Base-by-base conservation (phyloP, 2,888 invertebrate genomes). In the Glaucopsyche alexis region DNA sequence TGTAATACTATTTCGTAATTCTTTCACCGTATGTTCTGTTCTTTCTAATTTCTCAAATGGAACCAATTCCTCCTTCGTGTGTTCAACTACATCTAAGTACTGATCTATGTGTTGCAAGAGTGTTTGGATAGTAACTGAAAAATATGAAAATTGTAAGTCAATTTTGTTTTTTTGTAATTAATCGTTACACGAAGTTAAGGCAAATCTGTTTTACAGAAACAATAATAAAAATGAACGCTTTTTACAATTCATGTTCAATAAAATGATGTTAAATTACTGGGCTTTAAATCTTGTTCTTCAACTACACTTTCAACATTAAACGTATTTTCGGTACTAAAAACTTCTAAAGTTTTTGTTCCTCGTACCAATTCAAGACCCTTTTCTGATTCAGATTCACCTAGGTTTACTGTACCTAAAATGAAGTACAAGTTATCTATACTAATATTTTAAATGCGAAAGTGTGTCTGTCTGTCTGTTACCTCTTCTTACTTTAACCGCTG, bases 21-120 rank as follows among this genome's bases (percentile, higher is more conserved):
- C 84, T 76, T 81, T 82, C 1, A 87, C 89, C 72, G 87, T 82
- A 49, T 83, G 78, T 49, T 5, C 5, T 14, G 49, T 14, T 49
- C 13, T 49, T 49, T 85, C 82, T 1, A 87, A 77, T 55, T 87
- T 80, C 60, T 87, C 84, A 52, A 85, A 74, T 49, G 85, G 83
- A 14, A 85, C 84, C 74, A 86, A 81, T 83, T 89, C 88, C 81
- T 87, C 86, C 13, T 50, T 2, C 7, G 88, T 82, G 47, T 85
- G 84, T 83, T 89, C 87, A 72, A 87, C 83, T 7, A 87, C 77
- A 77, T 90, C 86, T 74, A 90, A 86, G 72, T 88, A 89, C 76
- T 87, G 83, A 71, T 89, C 85, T 45, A 91, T 85, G 71, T 87
- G 85, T 70, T 85, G 80, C 72, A 87, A 73, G 11, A 89, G 80